Evolutionary conservation across 2,113 vertebrate genomes (phyloP).

Genomic region (Crocuta crocuta): DNA sequence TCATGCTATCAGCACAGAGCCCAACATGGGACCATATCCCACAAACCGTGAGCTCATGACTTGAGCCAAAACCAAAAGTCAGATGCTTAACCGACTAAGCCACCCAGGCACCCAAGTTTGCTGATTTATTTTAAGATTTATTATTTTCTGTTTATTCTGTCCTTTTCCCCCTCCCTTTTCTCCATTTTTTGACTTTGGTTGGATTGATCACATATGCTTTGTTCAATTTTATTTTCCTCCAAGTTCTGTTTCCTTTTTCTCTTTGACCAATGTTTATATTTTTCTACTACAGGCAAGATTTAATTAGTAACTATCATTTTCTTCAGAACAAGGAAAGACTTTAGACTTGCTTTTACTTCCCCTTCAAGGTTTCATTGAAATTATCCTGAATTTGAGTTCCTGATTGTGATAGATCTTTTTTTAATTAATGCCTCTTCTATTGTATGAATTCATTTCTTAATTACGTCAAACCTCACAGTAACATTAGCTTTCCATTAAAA

Average conservation of each 20-base stretch:
- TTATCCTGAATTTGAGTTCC: slow-evolving; percentile 23
- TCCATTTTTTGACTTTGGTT: background rate
- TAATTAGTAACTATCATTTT: slow-evolving; percentile 45
- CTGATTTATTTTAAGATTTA: slow-evolving; percentile 23
- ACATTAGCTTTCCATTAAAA: background rate
- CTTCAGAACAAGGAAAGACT: background rate
- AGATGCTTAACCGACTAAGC: too few species aligned
- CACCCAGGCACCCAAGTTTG: too few species aligned
- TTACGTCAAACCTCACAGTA: background rate
- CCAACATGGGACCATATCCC: too few species aligned
- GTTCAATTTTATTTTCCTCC: slow-evolving; percentile 51
- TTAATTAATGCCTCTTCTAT: background rate
- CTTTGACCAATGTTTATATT: slow-evolving; percentile 50
- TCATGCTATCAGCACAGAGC: too few species aligned
- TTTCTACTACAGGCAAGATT: background rate
- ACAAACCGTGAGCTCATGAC: too few species aligned
- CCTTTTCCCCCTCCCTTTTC: background rate
- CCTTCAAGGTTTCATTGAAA: background rate
- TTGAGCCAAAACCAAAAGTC: too few species aligned
- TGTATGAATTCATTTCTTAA: slow-evolving; percentile 21
- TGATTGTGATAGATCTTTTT: background rate
- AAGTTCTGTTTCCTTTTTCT: slow-evolving; percentile 54
- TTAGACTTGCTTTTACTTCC: slow-evolving; percentile 28
- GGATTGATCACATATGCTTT: slow-evolving; percentile 9
- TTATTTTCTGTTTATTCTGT: slow-evolving; percentile 32